These are phyloP conservation scores for Percina caprodes DNA, from an alignment of 2,113 vertebrate species.

Conservation along the genomic window DNA sequence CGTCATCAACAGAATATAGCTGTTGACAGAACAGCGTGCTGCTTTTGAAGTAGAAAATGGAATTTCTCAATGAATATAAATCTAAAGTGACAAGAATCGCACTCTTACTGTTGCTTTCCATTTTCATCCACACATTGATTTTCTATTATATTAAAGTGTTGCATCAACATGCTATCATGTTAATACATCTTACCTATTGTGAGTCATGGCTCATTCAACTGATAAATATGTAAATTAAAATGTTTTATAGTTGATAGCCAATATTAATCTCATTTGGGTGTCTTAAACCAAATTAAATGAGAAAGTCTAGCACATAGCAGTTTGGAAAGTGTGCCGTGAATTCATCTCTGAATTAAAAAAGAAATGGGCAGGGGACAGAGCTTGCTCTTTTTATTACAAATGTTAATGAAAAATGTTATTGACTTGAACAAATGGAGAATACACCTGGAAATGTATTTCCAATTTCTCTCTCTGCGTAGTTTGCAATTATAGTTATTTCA, in stretches of 20 bases:
- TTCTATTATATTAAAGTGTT: slow-evolving; percentile 77
- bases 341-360: slow-evolving; percentile 85
- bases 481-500: slow-evolving; percentile 90
- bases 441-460: slow-evolving; percentile 87
- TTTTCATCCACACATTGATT: slow-evolving; percentile 62
- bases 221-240: slow-evolving; percentile 87
- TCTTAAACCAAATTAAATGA: slow-evolving; percentile 84
- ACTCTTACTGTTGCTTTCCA: slow-evolving; percentile 39
- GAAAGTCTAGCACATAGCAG: slow-evolving; percentile 78
- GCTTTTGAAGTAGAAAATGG: slow-evolving; percentile 54
- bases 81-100: slow-evolving; percentile 38
- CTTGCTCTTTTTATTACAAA: slow-evolving; percentile 80
- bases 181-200: slow-evolving; percentile 84
- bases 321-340: slow-evolving; percentile 76
- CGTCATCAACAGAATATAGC: slow-evolving; percentile 38
- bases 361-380: slow-evolving; percentile 82
- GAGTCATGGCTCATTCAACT: slow-evolving; percentile 81
- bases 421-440: slow-evolving; percentile 87
- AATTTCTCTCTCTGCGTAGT: slow-evolving; percentile 83
- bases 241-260: slow-evolving; percentile 80
- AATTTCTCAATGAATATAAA: slow-evolving; percentile 47
- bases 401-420: slow-evolving; percentile 89
- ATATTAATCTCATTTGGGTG: slow-evolving; percentile 84
- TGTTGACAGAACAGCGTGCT: slow-evolving; percentile 25
- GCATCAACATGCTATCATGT: slow-evolving; percentile 79